Conservation (phyloP, 2,888 invertebrate species). For the Elegia similella region DNA sequence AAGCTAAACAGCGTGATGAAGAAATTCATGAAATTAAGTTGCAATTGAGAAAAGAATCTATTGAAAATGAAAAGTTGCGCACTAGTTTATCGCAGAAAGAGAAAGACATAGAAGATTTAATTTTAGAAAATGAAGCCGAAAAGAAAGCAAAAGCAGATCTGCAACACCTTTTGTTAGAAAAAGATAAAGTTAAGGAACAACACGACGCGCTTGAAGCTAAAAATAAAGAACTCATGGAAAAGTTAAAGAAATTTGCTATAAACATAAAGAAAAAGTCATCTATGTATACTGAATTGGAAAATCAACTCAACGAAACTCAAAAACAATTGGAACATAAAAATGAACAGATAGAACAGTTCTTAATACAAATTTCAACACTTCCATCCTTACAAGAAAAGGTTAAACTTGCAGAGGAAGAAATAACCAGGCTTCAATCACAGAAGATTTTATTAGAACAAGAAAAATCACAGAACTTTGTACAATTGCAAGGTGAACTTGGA, state of each 20-base stretch:
- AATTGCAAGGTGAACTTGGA: slow-evolving; percentile 46
- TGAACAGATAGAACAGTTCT: slow-evolving; percentile 55
- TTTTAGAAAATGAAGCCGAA: slow-evolving; percentile 60
- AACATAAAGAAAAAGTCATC: slow-evolving; percentile 87
- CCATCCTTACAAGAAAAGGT: slow-evolving; percentile 63
- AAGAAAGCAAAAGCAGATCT: slow-evolving; percentile 50
- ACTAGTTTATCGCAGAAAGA: slow-evolving; percentile 79
- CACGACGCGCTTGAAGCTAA: slow-evolving; percentile 77
- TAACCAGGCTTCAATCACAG: slow-evolving; percentile 52
- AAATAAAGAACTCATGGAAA: slow-evolving; percentile 87
- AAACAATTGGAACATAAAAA: slow-evolving; percentile 55
- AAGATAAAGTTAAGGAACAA: slow-evolving; percentile 63
- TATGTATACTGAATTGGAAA: slow-evolving; percentile 85
- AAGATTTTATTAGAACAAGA: slow-evolving; percentile 53
- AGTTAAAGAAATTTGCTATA: slow-evolving; percentile 89
- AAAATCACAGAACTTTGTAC: slow-evolving; percentile 45
- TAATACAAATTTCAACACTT: slow-evolving; percentile 57
- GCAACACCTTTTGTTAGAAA: slow-evolving; percentile 49
- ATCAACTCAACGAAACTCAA: slow-evolving; percentile 60
- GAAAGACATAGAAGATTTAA: slow-evolving; percentile 65
- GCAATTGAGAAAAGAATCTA: slow-evolving; percentile 81
- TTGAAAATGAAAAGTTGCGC: slow-evolving; percentile 84
- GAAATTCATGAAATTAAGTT: slow-evolving; percentile 79
- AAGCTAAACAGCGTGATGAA: slow-evolving; percentile 80
- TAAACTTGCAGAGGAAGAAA: slow-evolving; percentile 64